Conservation (phyloP, 1,140 invertebrate species). For the Aphaenogaster rudis region DNA sequence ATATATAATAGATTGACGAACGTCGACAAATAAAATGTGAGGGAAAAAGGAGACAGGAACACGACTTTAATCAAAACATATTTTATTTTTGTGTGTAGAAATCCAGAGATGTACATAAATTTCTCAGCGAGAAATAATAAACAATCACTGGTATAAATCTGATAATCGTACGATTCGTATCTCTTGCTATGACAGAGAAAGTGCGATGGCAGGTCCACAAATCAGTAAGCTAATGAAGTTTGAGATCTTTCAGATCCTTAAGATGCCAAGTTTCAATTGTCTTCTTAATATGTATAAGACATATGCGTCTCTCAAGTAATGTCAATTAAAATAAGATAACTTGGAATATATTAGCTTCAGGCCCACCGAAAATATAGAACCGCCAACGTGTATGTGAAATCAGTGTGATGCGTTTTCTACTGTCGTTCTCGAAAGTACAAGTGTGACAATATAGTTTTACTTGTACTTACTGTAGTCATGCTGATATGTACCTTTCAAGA, state of each 20-base stretch:
- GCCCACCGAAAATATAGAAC: neutral
- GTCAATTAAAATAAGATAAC: neutral
- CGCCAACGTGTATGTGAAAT: neutral
- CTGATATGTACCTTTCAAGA: neutral
- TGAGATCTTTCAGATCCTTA: neutral
- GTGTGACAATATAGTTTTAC: neutral
- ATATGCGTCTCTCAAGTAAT: neutral
- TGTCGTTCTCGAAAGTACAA: neutral
- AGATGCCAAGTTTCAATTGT: neutral
- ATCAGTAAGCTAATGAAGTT: neutral
- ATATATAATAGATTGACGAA: neutral
- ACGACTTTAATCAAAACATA: conserved; percentile 21
- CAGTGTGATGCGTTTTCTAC: neutral
- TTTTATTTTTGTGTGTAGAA: conserved; percentile 26
- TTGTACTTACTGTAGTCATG: neutral
- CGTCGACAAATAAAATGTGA: neutral
- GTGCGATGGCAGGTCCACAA: neutral
- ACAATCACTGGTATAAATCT: neutral
- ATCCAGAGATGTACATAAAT: conserved; percentile 14
- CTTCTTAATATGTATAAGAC: neutral
- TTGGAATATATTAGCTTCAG: neutral
- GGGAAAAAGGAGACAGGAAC: neutral
- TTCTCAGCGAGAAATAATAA: neutral
- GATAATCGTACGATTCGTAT: neutral
- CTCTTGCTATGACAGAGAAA: neutral